Evolutionary conservation across 2,797 vertebrate species (phyloP).

Genomic region (Scarus forsteni): DNA sequence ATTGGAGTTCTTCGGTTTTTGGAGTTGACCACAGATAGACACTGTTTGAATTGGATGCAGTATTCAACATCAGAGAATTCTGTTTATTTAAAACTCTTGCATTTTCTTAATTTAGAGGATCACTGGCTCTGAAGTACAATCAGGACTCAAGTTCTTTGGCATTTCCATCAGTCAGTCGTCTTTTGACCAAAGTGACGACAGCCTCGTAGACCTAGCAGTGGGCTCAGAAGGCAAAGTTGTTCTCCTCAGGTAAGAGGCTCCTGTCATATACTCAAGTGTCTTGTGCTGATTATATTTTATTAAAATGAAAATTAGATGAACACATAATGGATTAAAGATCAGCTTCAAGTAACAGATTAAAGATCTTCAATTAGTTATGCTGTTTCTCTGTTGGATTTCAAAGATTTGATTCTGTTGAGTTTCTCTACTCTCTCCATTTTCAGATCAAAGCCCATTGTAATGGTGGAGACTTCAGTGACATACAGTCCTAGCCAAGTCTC

Average conservation of each 20-base stretch:
- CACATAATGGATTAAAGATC: too few species aligned
- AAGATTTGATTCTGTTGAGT: neutral
- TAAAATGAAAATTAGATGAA: too few species aligned
- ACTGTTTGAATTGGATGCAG: too few species aligned
- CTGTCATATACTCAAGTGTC: neutral
- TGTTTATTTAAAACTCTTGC: too few species aligned
- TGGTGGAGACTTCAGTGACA: constrained; percentile 52
- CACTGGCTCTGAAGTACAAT: constrained; percentile 59
- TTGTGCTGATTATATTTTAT: too few species aligned
- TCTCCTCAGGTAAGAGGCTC: constrained; percentile 83
- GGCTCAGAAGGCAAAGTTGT: constrained; percentile 83
- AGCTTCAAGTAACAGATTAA: too few species aligned
- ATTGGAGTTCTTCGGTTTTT: too few species aligned
- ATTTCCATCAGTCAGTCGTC: constrained; percentile 82
- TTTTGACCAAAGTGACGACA: constrained; percentile 82
- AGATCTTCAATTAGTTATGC: neutral
- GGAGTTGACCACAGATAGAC: too few species aligned
- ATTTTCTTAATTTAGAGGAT: constrained; percentile 72
- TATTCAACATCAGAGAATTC: too few species aligned
- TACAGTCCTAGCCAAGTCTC: constrained; percentile 73
- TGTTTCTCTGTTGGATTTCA: neutral
- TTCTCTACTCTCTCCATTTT: constrained; percentile 10
- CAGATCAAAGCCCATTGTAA: constrained; percentile 87
- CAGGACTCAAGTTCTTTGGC: constrained; percentile 83
- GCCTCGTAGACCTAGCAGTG: constrained; percentile 83